Conservation (phyloP, 2,797 vertebrate genomes). For the Danio jaintianensis region DNA sequence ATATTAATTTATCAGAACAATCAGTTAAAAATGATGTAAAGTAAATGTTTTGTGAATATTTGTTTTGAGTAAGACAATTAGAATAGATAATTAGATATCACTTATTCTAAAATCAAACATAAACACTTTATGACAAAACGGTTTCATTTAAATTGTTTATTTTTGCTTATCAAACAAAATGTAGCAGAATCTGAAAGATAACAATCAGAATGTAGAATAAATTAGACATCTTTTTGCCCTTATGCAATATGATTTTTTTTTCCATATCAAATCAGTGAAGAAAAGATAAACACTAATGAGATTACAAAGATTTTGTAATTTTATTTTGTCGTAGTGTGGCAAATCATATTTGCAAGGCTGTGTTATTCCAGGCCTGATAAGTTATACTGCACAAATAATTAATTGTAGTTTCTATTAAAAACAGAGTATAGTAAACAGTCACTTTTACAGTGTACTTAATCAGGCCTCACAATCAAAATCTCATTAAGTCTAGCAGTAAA, state of each 20-base stretch:
- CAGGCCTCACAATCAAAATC: conserved; percentile 1
- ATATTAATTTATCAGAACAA: no score
- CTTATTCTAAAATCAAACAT: background rate
- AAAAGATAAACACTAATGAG: conserved; percentile 38
- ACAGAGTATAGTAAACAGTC: background rate
- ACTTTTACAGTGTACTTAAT: background rate
- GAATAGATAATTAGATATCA: background rate
- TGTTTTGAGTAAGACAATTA: background rate
- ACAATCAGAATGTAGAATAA: conserved; percentile 7
- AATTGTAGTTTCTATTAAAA: background rate
- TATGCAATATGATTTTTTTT: conserved; percentile 27
- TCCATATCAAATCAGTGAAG: conserved; percentile 17
- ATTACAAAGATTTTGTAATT: conserved; percentile 34
- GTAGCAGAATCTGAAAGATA: conserved; percentile 3
- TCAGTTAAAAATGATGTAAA: no score
- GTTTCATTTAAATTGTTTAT: background rate
- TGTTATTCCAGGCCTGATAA: background rate
- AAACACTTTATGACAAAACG: background rate
- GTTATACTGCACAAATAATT: conserved; percentile 12
- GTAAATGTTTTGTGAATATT: no score
- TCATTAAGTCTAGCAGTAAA: background rate
- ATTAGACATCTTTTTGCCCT: conserved; percentile 33
- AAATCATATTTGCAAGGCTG: conserved; percentile 32
- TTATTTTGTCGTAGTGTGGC: conserved; percentile 3
- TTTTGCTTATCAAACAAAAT: background rate